These are phyloP conservation scores for Poeciliopsis paucimaculata DNA, from an alignment of 2,797 vertebrate genomes.

Conservation along the genomic window DNA sequence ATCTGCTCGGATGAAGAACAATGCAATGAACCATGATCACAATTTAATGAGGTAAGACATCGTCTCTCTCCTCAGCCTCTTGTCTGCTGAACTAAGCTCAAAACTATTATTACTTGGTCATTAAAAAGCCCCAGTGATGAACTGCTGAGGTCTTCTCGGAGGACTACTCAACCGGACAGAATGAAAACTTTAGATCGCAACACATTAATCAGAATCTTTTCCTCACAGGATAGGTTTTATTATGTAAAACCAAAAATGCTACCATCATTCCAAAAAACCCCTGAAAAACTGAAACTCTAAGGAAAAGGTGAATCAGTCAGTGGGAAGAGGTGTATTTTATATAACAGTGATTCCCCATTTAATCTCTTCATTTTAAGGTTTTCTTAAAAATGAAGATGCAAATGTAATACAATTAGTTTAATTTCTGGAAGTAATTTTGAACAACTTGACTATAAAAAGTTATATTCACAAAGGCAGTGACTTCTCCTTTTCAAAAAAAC, in stretches of 20 bases:
- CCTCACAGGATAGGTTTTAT: constrained; percentile 36
- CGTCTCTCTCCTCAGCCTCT: constrained; percentile 6
- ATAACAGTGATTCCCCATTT: background rate
- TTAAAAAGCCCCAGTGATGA: constrained; percentile 26
- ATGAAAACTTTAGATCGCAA: constrained; percentile 2
- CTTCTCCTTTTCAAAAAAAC: background rate
- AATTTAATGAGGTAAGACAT: constrained; percentile 45
- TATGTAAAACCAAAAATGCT: constrained; percentile 26
- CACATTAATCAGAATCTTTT: constrained; percentile 16
- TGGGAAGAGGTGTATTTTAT: constrained; percentile 10
- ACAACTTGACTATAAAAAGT: background rate
- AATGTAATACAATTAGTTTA: constrained; percentile 8
- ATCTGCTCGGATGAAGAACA: constrained; percentile 15
- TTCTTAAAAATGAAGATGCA: background rate
- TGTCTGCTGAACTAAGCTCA: constrained; percentile 37
- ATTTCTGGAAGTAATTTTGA: background rate
- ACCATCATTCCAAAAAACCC: background rate
- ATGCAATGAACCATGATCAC: constrained; percentile 20
- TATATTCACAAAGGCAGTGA: background rate
- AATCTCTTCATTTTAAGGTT: constrained; percentile 1
- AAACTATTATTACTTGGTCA: constrained; percentile 44
- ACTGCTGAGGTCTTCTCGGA: constrained; percentile 15
- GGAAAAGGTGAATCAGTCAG: background rate
- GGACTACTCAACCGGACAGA: constrained; percentile 16
- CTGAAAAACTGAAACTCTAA: constrained; percentile 3